Base-by-base conservation (phyloP, 2,797 vertebrate species). In the Zenarchopterus dispar region DNA sequence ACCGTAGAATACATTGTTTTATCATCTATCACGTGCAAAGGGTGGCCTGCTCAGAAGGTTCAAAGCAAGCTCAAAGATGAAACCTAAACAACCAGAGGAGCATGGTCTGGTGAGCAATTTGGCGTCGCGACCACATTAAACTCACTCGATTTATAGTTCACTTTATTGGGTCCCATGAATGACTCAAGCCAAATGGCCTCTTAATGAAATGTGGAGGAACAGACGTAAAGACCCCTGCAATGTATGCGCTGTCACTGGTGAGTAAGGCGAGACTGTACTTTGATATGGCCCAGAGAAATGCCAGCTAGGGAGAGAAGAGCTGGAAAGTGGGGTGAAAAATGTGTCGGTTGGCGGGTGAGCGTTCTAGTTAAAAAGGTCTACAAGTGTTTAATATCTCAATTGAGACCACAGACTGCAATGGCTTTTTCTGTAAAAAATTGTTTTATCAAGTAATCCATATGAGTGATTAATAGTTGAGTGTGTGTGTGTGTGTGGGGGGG, bases 131-230 rank as follows among this genome's bases (percentile, higher is more conserved):
- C 70, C 70, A 60, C 80, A 84, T 76, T 78, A 84, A 83, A 70
- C 60, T 23, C 18, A 36, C 24, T 46, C 5, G 2, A 88, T 84
- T 89, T 89, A 86, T 77, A 59, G 80, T 48, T 50, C 70, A 67
- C 67, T 84, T 89, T 80, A 86, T 60, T 71, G 60, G 73, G 45
- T 56, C 68, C 71, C 64, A 54, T 51, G 69, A 81, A 84, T 56
- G 72, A 80, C 73, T 81, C 47, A 33, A 45, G 60, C 70, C 62
- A 82, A 83, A 84, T 60, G 70, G 72, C 73, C 61, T 66, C 73
- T 72, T 76, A 73, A 83, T 86, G 75, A 84, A 78, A 78, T 54
- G 42, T 23, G 45, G 44, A 67, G 60, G 33, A 26, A 6, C 18
- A 8, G 53, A 1, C n/a, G 28, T 69, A 33, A 6, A 65, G 59